Evolutionary conservation across 2,113 vertebrate species (phyloP), one percentile per base, ranked within the genome.

Genomic region (Hassar affinis): DNA sequence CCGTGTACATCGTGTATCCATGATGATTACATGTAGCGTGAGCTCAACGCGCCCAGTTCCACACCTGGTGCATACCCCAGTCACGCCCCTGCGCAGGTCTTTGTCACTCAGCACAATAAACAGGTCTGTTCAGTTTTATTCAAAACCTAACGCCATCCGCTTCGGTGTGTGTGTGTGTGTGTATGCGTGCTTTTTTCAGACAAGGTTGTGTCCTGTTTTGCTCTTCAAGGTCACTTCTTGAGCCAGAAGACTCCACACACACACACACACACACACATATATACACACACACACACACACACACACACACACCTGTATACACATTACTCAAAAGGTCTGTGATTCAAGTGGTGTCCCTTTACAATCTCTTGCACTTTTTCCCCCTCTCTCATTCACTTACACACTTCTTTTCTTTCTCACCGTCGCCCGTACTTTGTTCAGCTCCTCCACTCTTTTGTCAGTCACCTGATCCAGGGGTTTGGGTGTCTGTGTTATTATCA

Each of bases 221-320:
- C 49, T 79, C 25, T 75, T 52, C 42, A 42, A 38, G 27, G 83
- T 56, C 30, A 79, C 20, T 38, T 20, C 18, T 80, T 51, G 35
- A 78, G 51, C 47, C 56, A 6, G 35, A 59, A 69, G 62, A 79
- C 52, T 9, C 33, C 77, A 78, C 17, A 84, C 66, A 6, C 35
- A 7, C 30, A 33, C 6, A 30, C 62, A 66, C 4, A 66, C 22
- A 12, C 42, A 27, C 25, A n/a, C 69, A 14, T 10, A n/a, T 22
- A n/a, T 22, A 20, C 69, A 47, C 42, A 72, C 69, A 72, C 9
- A 1, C 5, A 42, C 25, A 15, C 4, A 45, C 38, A 45, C 38
- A 42, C 38, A 42, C 38, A 64, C 54, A 62, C 69, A 82, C 68
- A 25, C 57, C n/a, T n/a, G n/a, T n/a, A 52, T 42, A 0, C 18